Percentiles rank a stretch among this genome's conserved stretches.
These are phyloP conservation scores for Gastrophysa polygoni DNA, from an alignment of 2,888 invertebrate species.

Conservation along the genomic window DNA sequence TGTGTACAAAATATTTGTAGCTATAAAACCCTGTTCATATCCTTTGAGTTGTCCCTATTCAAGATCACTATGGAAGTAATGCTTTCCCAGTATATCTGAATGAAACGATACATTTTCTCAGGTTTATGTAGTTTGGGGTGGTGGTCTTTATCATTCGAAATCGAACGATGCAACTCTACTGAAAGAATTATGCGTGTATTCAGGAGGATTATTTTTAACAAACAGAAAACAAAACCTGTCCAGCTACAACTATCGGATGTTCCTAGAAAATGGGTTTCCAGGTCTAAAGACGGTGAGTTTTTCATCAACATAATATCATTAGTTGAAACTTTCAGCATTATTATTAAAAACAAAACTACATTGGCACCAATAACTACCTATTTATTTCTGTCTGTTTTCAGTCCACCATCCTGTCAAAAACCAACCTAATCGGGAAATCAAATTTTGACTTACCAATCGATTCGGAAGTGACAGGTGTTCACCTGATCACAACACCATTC, in stretches of 20 bases:
- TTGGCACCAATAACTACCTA: not conserved
- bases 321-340: no score
- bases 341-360: no score
- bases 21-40: no score
- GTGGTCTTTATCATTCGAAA: conserved; percentile 55
- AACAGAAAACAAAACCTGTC: conserved; percentile 35
- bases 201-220: conserved; percentile 59
- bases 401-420: conserved; percentile 37
- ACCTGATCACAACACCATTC: conserved; percentile 43
- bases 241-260: conserved; percentile 32
- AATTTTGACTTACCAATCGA: conserved; percentile 58
- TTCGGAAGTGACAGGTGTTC: conserved; percentile 47
- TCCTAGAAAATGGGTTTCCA: conserved; percentile 24
- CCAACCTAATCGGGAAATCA: conserved; percentile 39
- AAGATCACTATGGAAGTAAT: no score
- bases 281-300: conserved; percentile 24
- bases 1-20: no score
- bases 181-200: conserved; percentile 57
- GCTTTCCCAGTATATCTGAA: no score
- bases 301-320: conserved; percentile 14
- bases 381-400: conserved; percentile 28
- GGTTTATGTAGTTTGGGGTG: conserved; percentile 61
- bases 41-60: no score
- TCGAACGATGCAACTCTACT: conserved; percentile 58
- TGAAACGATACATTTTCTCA: conserved; percentile 42